Evolutionary conservation across 2,113 vertebrate species (phyloP).

Genomic region (Passer montanus): DNA sequence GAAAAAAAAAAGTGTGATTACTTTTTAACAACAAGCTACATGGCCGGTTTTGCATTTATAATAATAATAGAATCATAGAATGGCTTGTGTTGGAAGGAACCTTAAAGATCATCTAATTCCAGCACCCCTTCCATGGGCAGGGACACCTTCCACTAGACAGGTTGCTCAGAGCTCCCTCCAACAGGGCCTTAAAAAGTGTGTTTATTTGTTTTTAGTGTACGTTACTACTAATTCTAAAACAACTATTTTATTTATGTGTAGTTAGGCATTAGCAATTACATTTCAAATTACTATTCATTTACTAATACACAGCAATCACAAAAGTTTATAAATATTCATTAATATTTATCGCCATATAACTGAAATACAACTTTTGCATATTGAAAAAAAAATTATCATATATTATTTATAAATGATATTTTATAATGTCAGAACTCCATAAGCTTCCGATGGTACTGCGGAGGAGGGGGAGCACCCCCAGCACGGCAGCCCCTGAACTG

Average conservation of each 20-base stretch:
- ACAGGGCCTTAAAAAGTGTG: not conserved
- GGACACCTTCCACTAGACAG: not conserved
- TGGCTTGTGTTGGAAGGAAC: not conserved
- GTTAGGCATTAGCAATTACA: not conserved
- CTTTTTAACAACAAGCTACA: not conserved
- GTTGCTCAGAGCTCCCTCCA: not conserved
- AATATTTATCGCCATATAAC: not conserved
- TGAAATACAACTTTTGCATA: not conserved
- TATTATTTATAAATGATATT: not conserved
- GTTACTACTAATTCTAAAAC: not conserved
- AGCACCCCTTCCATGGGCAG: not conserved
- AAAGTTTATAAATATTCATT: not conserved
- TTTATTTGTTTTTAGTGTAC: not conserved
- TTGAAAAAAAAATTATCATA: not conserved
- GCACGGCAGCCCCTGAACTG: not conserved
- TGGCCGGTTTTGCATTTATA: not conserved
- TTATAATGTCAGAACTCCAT: not conserved
- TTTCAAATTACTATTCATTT: not conserved
- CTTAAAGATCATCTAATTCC: not conserved
- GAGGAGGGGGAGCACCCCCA: not conserved
- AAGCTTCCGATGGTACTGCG: not conserved
- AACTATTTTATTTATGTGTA: not conserved
- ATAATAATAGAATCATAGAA: not conserved
- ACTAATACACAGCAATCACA: not conserved
- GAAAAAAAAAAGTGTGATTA: rapidly evolving